A percentile compares a stretch with the other conserved stretches of the same genome.
Evolutionary conservation across 1,140 invertebrate genomes (phyloP).

Genomic region (Drosophila ohnishii): DNA sequence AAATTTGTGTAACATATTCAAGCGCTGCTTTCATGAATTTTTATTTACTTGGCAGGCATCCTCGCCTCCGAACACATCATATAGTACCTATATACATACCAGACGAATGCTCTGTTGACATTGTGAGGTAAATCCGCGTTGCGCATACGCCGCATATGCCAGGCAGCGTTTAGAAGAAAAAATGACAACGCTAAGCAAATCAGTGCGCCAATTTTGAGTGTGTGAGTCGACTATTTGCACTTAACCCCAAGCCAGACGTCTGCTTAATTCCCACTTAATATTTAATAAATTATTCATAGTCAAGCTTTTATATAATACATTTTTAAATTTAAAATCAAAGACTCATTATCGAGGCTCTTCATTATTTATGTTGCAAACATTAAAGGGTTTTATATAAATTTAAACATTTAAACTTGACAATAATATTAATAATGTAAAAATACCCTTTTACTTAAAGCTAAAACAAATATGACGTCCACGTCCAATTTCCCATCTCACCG

Average conservation of each 20-base stretch:
- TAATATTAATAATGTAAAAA: neutral
- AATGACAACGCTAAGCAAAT: conserved; percentile 32
- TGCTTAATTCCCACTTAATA: conserved; percentile 4
- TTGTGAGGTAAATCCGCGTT: conserved; percentile 67
- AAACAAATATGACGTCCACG: neutral
- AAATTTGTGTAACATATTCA: conserved; percentile 59
- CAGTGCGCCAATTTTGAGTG: conserved; percentile 44
- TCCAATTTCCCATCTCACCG: neutral
- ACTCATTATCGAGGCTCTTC: neutral
- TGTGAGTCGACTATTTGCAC: conserved; percentile 42
- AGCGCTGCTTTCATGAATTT: conserved; percentile 53
- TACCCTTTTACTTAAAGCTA: neutral
- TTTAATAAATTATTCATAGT: neutral
- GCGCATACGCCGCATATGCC: conserved; percentile 68
- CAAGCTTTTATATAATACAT: neutral
- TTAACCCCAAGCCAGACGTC: conserved; percentile 16
- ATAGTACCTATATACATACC: conserved; percentile 23
- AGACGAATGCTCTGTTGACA: conserved; percentile 64
- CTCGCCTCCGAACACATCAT: conserved; percentile 13
- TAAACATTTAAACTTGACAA: neutral
- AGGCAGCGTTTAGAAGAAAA: conserved; percentile 19
- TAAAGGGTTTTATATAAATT: neutral
- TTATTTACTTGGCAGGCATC: conserved; percentile 61
- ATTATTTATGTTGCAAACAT: neutral
- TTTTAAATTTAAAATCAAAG: neutral